Percentiles rank a stretch among this genome's conserved stretches.
These are phyloP conservation scores for Hystrix cristata DNA, from an alignment of 2,113 vertebrate species.

Conservation along the genomic window DNA sequence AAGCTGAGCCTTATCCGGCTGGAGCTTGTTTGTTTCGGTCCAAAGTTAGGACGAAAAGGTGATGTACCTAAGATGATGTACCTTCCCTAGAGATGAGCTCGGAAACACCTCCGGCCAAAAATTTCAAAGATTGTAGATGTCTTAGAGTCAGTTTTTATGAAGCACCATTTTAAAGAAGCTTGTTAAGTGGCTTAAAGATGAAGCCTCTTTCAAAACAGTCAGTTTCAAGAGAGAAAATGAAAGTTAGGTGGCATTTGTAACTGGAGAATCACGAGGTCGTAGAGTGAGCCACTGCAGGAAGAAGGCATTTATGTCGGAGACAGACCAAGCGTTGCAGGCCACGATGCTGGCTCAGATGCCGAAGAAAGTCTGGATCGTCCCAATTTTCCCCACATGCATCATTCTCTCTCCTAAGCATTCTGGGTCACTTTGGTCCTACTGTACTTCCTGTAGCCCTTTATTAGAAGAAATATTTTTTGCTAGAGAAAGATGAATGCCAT, in stretches of 20 bases:
- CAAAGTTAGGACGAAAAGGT: not conserved
- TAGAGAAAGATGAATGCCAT: not conserved
- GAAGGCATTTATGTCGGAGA: not conserved
- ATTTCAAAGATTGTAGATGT: not conserved
- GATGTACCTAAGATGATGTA: not conserved
- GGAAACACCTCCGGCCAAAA: not conserved
- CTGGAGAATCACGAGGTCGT: not conserved
- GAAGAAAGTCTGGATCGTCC: not conserved
- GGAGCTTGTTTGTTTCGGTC: conserved; percentile 17
- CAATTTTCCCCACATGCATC: not conserved
- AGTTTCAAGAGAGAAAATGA: conserved; percentile 13
- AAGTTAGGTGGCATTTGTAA: not conserved
- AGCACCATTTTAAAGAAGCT: conserved; percentile 54
- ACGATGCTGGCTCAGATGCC: not conserved
- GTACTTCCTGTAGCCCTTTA: not conserved
- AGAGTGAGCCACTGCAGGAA: not conserved
- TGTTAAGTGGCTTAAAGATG: conserved; percentile 60
- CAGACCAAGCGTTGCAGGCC: not conserved
- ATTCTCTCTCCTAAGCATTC: conserved; percentile 7
- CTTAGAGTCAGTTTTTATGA: conserved; percentile 26
- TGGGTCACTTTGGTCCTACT: not conserved
- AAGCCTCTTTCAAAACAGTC: conserved; percentile 11
- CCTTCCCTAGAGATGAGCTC: not conserved
- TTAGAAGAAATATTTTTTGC: not conserved
- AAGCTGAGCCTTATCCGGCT: not conserved